Conservation (phyloP, 2,797 vertebrate genomes). For the Siniperca scherzeri region DNA sequence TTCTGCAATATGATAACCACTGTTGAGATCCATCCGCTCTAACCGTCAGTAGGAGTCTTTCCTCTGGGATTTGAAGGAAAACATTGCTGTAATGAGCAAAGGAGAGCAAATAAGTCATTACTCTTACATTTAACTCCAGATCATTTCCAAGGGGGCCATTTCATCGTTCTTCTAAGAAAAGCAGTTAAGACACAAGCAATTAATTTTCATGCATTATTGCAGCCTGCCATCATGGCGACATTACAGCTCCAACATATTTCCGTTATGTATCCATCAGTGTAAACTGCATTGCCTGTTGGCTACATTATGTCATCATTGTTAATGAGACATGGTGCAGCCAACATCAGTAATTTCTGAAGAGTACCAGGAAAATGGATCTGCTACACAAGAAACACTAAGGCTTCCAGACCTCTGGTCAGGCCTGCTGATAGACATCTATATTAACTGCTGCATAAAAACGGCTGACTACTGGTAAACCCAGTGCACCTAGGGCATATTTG, state of each 20-base stretch:
- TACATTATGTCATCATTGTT: slow-evolving; percentile 19
- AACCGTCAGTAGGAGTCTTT: slow-evolving; percentile 1
- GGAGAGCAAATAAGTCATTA: slow-evolving; percentile 20
- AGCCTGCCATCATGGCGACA: slow-evolving; percentile 7
- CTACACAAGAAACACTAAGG: neutral
- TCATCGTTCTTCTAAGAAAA: slow-evolving; percentile 26
- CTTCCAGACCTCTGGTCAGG: slow-evolving; percentile 6
- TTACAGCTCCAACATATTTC: slow-evolving; percentile 11
- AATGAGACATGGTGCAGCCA: slow-evolving; percentile 19
- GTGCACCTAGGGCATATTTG: slow-evolving; percentile 7
- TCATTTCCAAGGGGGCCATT: slow-evolving; percentile 28
- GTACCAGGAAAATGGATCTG: neutral
- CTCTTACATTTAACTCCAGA: slow-evolving; percentile 23
- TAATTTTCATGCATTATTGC: slow-evolving; percentile 34
- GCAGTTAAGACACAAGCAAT: slow-evolving; percentile 32
- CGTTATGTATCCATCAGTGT: slow-evolving; percentile 33
- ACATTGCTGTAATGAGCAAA: slow-evolving; percentile 41
- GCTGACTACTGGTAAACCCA: slow-evolving; percentile 8
- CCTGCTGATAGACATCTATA: slow-evolving; percentile 4
- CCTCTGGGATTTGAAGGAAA: slow-evolving; percentile 31
- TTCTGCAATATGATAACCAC: slow-evolving; percentile 12
- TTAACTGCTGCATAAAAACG: neutral
- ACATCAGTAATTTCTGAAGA: neutral
- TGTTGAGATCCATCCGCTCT: slow-evolving; percentile 9
- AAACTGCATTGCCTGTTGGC: slow-evolving; percentile 7